Percentiles rank a stretch among this genome's conserved stretches.
These are phyloP conservation scores for Tubulanus polymorphus DNA, from an alignment of 2,888 invertebrate species.

Conservation along the genomic window DNA sequence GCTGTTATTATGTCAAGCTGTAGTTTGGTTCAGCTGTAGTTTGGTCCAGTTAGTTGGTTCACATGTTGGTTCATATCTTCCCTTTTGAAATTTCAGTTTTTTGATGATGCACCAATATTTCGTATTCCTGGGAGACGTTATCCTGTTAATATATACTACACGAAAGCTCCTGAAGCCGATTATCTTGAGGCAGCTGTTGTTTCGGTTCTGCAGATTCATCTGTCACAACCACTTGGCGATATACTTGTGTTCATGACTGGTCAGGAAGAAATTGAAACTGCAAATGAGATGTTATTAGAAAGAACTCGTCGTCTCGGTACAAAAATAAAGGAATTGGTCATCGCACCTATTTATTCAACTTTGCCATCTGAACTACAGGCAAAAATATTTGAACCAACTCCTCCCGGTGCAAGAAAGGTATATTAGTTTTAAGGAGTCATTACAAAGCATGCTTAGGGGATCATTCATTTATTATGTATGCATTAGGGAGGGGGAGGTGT, in stretches of 20 bases:
- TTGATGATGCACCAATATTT: conserved; percentile 97
- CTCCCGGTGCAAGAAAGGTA: conserved; percentile 87
- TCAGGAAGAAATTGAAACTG: conserved; percentile 58
- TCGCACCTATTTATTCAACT: conserved; percentile 89
- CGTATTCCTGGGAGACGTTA: conserved; percentile 95
- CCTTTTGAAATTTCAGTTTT: conserved; percentile 63
- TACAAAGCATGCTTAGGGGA: no score
- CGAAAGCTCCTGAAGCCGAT: conserved; percentile 98
- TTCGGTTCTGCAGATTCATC: conserved; percentile 95
- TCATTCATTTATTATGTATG: no score
- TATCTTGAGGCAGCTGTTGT: conserved; percentile 98
- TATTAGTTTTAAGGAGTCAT: no score
- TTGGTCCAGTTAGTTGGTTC: not conserved
- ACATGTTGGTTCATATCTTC: not conserved
- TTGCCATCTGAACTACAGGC: conserved; percentile 98
- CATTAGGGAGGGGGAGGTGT: no score
- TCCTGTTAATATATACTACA: conserved; percentile 98
- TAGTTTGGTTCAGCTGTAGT: no score
- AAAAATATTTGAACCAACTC: conserved; percentile 97
- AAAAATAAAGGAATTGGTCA: conserved; percentile 85
- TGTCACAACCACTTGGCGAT: conserved; percentile 93
- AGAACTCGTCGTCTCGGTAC: conserved; percentile 86
- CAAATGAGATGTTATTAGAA: conserved; percentile 56
- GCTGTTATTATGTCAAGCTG: not conserved
- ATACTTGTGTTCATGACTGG: conserved; percentile 94